Percentiles rank a stretch among this genome's conserved stretches.
Conservation (phyloP, 2,797 vertebrate genomes). For the Coranthus polyacanthus region DNA sequence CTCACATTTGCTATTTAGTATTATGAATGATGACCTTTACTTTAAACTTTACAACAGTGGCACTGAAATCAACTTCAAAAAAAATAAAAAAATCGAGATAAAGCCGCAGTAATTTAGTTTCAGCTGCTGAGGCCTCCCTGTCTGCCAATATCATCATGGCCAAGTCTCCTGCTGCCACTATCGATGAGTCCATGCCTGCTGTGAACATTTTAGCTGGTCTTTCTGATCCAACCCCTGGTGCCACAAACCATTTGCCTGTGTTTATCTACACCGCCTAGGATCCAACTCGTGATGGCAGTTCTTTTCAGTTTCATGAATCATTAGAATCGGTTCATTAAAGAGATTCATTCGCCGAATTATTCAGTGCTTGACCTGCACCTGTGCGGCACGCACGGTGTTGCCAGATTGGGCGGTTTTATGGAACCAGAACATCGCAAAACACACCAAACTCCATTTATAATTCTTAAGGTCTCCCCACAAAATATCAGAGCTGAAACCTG, state of each 20-base stretch:
- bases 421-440: too few species aligned
- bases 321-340: too few species aligned
- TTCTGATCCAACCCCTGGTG: slow-evolving; percentile 11
- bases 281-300: not conserved
- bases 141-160: slow-evolving; percentile 20
- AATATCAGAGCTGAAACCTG: too few species aligned
- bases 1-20: too few species aligned
- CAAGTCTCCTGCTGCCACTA: slow-evolving; percentile 38
- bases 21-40: not conserved
- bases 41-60: not conserved
- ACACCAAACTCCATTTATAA: too few species aligned
- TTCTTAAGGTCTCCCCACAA: too few species aligned
- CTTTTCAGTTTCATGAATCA: too few species aligned
- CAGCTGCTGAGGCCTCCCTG: slow-evolving; percentile 28
- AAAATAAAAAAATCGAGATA: slow-evolving; percentile 16
- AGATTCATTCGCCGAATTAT: too few species aligned
- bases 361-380: too few species aligned
- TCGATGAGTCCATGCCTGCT: slow-evolving; percentile 40
- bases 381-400: too few species aligned
- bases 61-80: not conserved
- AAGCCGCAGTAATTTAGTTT: slow-evolving; percentile 46
- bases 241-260: slow-evolving; percentile 8
- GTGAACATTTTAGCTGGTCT: slow-evolving; percentile 45
- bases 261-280: not conserved
- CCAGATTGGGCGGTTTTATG: too few species aligned